Percentiles rank a stretch among this genome's conserved stretches.
These are phyloP conservation scores for Anguilla marmorata DNA, from an alignment of 2,797 vertebrate genomes.

Conservation along the genomic window DNA sequence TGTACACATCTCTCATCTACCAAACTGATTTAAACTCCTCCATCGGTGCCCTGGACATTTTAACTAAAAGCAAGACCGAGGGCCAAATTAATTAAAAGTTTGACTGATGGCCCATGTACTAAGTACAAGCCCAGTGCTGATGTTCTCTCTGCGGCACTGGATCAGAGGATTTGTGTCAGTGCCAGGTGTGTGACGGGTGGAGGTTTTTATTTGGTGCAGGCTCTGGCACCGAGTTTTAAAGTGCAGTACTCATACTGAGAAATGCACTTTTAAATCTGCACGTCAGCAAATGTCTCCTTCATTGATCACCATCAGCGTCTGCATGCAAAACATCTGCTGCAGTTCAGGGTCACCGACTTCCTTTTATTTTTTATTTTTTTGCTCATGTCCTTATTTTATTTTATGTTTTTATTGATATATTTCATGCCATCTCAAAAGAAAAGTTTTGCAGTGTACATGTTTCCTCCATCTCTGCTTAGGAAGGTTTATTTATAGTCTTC, in stretches of 20 bases:
- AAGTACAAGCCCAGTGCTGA: background rate
- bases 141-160: background rate
- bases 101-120: background rate
- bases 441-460: background rate
- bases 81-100: conserved; percentile 30
- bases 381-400: background rate
- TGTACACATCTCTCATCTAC: background rate
- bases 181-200: conserved; percentile 14
- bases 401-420: background rate
- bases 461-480: background rate
- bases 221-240: background rate
- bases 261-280: background rate
- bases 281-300: background rate
- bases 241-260: background rate
- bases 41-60: conserved; percentile 7
- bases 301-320: background rate
- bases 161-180: background rate
- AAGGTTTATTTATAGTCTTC: conserved; percentile 26
- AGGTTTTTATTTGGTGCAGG: background rate
- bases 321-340: background rate
- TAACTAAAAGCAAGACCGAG: background rate
- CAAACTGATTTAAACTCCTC: conserved; percentile 17
- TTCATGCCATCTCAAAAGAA: background rate
- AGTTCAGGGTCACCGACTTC: background rate
- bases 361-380: background rate